These are phyloP conservation scores for Syritta pipiens DNA, from an alignment of 2,888 invertebrate genomes.

Conservation along the genomic window DNA sequence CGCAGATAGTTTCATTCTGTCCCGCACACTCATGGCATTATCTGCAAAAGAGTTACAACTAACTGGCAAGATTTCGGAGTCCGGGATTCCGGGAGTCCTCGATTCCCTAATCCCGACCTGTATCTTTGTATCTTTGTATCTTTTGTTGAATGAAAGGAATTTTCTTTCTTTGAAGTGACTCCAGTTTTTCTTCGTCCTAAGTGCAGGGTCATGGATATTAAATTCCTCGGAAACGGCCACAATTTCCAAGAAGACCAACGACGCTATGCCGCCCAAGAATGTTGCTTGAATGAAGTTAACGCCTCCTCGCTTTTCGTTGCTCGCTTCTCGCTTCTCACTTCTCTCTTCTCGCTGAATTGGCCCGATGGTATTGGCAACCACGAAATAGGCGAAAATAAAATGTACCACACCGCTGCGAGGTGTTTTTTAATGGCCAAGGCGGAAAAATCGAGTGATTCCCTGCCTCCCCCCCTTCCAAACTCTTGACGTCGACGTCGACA, in stretches of 20 bases:
- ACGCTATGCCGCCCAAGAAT: slow-evolving; percentile 33
- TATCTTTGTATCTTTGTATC: background rate
- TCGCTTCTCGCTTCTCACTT: background rate
- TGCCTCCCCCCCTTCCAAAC: background rate
- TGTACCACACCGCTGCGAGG: slow-evolving; percentile 40
- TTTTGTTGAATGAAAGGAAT: slow-evolving; percentile 39
- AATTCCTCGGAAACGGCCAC: slow-evolving; percentile 37
- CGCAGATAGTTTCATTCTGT: slow-evolving; percentile 49
- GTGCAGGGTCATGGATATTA: slow-evolving; percentile 61
- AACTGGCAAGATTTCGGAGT: background rate
- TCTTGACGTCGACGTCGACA: too few species aligned
- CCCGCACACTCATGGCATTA: background rate
- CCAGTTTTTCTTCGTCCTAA: slow-evolving; percentile 23
- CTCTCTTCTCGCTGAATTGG: background rate
- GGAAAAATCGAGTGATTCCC: slow-evolving; percentile 51
- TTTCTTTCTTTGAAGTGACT: slow-evolving; percentile 39
- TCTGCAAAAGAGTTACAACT: background rate
- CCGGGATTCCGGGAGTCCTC: too few species aligned
- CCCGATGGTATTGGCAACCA: background rate
- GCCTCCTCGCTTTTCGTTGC: slow-evolving; percentile 31
- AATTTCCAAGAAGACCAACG: slow-evolving; percentile 9
- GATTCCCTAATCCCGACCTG: background rate
- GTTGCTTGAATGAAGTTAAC: slow-evolving; percentile 57
- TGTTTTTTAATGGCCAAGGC: slow-evolving; percentile 59
- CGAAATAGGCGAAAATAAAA: slow-evolving; percentile 20